A percentile compares a stretch with the other conserved stretches of the same genome.
phyloP scores from a whole-genome alignment of 2,797 vertebrate species.

The Rhynchonycteris naso region DNA sequence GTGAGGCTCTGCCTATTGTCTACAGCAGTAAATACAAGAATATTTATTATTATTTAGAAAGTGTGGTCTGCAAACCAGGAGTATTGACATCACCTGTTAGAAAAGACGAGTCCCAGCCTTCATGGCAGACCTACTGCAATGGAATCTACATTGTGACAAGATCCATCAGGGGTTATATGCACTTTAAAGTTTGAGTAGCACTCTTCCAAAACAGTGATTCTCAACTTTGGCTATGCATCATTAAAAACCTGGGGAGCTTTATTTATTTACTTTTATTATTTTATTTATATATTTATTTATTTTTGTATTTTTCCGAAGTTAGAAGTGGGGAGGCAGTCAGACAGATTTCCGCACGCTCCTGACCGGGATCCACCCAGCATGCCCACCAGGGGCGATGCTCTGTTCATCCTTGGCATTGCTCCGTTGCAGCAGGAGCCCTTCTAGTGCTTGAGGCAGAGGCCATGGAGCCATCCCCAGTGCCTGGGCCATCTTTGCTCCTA shows the following conservation, averaged over 20 bases:
- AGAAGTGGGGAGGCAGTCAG: too few species aligned
- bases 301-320: too few species aligned
- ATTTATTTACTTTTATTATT: too few species aligned
- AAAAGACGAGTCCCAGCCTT: neutral
- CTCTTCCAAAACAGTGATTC: neutral
- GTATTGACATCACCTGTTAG: neutral
- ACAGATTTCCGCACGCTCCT: too few species aligned
- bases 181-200: neutral
- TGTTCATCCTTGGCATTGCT: too few species aligned
- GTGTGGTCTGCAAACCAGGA: neutral
- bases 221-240: neutral
- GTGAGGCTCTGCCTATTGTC: neutral
- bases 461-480: too few species aligned
- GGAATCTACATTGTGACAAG: neutral
- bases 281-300: too few species aligned
- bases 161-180: neutral
- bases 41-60: neutral
- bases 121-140: neutral
- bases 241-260: neutral
- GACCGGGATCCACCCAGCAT: too few species aligned
- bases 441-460: too few species aligned
- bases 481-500: too few species aligned
- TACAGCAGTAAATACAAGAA: neutral
- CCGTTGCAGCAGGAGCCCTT: too few species aligned
- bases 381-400: too few species aligned